These are phyloP conservation scores for Macroglossus sobrinus DNA, from an alignment of 2,113 vertebrate species.

Conservation along the genomic window DNA sequence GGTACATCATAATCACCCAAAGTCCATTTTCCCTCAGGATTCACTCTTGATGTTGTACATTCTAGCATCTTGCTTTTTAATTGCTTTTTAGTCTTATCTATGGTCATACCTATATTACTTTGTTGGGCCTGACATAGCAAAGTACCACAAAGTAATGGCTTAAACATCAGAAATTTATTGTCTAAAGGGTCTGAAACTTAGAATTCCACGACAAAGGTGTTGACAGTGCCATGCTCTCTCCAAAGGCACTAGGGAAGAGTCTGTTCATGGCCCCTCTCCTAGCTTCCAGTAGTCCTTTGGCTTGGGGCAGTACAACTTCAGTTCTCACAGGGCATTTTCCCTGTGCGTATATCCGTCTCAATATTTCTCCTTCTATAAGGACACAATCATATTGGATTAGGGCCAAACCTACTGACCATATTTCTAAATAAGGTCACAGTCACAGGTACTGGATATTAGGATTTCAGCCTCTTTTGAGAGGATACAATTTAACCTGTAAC, in stretches of 20 bases:
- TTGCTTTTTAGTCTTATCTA: background rate
- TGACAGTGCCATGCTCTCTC: background rate
- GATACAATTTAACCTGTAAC: background rate
- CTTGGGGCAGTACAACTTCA: background rate
- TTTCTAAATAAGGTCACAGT: background rate
- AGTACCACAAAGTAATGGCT: background rate
- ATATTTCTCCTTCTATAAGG: background rate
- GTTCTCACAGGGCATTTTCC: background rate
- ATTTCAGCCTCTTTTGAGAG: background rate
- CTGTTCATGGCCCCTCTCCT: background rate
- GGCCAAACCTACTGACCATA: background rate
- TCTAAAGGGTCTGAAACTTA: background rate
- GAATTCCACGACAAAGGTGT: background rate
- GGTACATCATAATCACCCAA: background rate
- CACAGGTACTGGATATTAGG: background rate
- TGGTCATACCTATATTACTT: background rate
- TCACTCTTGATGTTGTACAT: background rate
- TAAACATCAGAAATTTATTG: background rate
- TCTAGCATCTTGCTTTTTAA: background rate
- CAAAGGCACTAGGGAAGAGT: background rate
- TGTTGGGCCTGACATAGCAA: background rate
- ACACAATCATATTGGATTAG: background rate
- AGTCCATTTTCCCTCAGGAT: background rate
- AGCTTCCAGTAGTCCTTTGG: background rate
- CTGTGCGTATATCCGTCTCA: background rate